These are phyloP conservation scores for Lepidochitona cinerea DNA, from an alignment of 2,888 invertebrate species.

Conservation along the genomic window DNA sequence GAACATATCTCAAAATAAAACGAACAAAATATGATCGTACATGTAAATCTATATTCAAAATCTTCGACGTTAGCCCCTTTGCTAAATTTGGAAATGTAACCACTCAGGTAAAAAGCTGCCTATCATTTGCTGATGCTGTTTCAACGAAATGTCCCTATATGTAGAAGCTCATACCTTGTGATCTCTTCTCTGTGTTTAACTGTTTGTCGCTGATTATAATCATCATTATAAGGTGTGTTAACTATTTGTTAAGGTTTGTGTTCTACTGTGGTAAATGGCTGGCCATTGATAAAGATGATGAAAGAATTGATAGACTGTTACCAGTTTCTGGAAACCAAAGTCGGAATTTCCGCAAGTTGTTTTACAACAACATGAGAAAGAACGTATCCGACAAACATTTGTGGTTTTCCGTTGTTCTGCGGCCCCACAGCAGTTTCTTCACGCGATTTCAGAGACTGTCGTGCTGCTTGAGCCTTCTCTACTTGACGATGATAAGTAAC, in stretches of 20 bases:
- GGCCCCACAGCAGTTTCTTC: conserved; percentile 68
- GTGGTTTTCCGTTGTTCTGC: conserved; percentile 71
- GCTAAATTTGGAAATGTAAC: no score
- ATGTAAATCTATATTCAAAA: no score
- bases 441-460: conserved; percentile 66
- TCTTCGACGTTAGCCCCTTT: no score
- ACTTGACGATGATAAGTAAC: conserved; percentile 70
- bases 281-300: conserved; percentile 28
- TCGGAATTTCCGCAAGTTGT: conserved; percentile 17
- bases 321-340: conserved; percentile 23
- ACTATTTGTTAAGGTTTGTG: conserved; percentile 24
- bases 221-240: no score
- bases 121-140: no score
- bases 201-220: no score
- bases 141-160: no score
- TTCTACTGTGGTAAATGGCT: conserved; percentile 42
- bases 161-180: no score
- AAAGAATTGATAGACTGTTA: conserved; percentile 20
- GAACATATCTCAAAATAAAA: no score
- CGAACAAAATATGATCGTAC: no score
- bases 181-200: no score
- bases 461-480: conserved; percentile 67
- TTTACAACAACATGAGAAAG: conserved; percentile 28
- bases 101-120: no score
- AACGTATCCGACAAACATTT: conserved; percentile 68